phyloP scores from a whole-genome alignment of 1,140 invertebrate genomes.

The Diorhabda carinulata region DNA sequence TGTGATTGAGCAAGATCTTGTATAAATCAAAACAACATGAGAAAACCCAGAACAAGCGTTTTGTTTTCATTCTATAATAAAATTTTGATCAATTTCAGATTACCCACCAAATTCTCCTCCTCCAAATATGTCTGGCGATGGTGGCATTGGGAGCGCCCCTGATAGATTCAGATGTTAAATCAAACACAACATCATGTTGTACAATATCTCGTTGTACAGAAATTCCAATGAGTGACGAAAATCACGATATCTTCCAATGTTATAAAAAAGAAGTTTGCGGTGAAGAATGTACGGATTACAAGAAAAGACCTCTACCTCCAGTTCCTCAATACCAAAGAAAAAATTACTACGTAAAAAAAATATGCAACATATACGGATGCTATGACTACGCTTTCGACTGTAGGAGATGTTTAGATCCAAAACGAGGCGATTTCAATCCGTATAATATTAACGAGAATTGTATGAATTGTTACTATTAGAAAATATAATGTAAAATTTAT shows the following conservation, averaged over 20 bases:
- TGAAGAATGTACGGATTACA: neutral
- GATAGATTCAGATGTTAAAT: too few species aligned
- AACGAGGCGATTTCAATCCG: neutral
- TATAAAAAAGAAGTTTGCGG: constrained; percentile 5
- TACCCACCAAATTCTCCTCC: too few species aligned
- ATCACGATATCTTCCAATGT: constrained; percentile 4
- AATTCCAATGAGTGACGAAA: neutral
- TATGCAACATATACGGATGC: neutral
- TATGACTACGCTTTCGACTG: neutral
- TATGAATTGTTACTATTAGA: constrained; percentile 4
- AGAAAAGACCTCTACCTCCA: neutral
- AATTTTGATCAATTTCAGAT: too few species aligned
- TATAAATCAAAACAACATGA: too few species aligned
- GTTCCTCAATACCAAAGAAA: neutral
- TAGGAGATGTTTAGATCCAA: neutral
- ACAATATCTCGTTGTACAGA: constrained; percentile 5
- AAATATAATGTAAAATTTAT: too few species aligned
- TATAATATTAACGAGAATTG: neutral
- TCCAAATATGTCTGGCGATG: too few species aligned
- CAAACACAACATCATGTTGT: neutral
- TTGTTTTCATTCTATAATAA: too few species aligned
- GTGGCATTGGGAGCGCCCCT: too few species aligned
- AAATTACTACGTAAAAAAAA: neutral
- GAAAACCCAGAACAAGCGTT: too few species aligned
- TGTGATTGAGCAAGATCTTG: too few species aligned